Evolutionary conservation across 2,113 vertebrate species (phyloP).

Genomic region (Callipepla californica): DNA sequence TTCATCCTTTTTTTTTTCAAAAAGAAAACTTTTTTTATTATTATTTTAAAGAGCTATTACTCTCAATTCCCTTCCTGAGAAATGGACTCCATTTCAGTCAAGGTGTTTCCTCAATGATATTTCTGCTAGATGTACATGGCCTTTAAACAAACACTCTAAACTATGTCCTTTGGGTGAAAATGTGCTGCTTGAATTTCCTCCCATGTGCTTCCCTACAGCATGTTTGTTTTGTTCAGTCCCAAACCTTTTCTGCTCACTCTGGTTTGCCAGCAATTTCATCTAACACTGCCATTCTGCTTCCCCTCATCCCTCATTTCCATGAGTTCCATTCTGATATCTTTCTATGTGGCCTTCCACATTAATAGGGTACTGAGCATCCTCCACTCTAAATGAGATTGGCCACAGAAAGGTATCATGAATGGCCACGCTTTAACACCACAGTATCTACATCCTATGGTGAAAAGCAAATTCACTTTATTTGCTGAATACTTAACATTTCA

Average conservation of each 20-base stretch:
- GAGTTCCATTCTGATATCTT: neutral
- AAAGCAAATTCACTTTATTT: neutral
- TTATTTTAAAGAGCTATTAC: neutral
- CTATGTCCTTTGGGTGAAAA: neutral
- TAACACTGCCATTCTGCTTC: neutral
- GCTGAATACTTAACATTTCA: neutral
- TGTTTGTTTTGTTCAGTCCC: neutral
- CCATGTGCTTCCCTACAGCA: neutral
- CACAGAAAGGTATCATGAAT: neutral
- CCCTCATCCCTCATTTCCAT: neutral
- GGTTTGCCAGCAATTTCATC: neutral
- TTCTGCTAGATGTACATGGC: neutral
- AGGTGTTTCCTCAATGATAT: neutral
- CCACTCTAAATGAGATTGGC: neutral
- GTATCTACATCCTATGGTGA: neutral
- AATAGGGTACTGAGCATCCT: neutral
- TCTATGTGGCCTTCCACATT: neutral
- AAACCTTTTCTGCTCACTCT: neutral
- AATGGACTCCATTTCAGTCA: neutral
- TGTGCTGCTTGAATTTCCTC: neutral
- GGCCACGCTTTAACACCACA: neutral
- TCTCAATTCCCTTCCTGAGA: neutral
- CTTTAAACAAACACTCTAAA: slow-evolving; percentile 2
- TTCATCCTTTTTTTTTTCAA: neutral
- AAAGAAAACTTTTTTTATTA: neutral